A percentile compares a stretch with the other conserved stretches of the same genome.
Evolutionary conservation across 1,140 invertebrate genomes (phyloP).

Genomic region (Sinella curviseta): DNA sequence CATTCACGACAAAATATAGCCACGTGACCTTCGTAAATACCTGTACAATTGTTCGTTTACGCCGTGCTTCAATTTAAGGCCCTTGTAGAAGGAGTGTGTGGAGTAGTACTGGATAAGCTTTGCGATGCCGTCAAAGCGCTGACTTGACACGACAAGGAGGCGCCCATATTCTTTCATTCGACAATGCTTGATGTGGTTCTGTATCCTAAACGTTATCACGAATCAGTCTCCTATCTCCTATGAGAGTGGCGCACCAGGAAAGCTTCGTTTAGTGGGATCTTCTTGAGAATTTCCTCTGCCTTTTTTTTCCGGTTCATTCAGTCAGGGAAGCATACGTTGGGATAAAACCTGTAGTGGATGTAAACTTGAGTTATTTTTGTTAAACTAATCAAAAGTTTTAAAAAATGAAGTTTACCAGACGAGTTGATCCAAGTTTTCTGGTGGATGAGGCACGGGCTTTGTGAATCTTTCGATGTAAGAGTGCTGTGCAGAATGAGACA

Average conservation of each 20-base stretch:
- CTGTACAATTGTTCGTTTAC: conserved; percentile 33
- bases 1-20: too few species aligned
- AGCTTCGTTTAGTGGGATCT: conserved; percentile 80
- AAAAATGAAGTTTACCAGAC: too few species aligned
- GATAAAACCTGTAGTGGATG: too few species aligned
- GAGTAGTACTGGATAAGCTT: conserved; percentile 89
- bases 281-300: conserved; percentile 82
- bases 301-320: conserved; percentile 61
- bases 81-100: conserved; percentile 82
- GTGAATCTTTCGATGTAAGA: conserved; percentile 77
- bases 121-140: conserved; percentile 87
- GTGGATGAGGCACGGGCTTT: conserved; percentile 91
- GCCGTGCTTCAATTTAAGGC: conserved; percentile 69
- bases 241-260: conserved; percentile 63
- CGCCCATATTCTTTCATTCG: conserved; percentile 86
- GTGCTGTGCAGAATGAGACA: too few species aligned
- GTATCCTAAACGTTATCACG: conserved; percentile 91
- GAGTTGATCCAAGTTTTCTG: conserved; percentile 87
- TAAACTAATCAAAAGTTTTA: too few species aligned
- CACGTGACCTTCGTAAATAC: too few species aligned
- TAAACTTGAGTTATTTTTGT: too few species aligned
- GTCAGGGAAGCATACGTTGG: conserved; percentile 62
- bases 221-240: conserved; percentile 72
- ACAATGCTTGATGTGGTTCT: conserved; percentile 93
- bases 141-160: conserved; percentile 82